phyloP scores from a whole-genome alignment of 2,888 invertebrate genomes.

The Drosophila buzzatii region DNA sequence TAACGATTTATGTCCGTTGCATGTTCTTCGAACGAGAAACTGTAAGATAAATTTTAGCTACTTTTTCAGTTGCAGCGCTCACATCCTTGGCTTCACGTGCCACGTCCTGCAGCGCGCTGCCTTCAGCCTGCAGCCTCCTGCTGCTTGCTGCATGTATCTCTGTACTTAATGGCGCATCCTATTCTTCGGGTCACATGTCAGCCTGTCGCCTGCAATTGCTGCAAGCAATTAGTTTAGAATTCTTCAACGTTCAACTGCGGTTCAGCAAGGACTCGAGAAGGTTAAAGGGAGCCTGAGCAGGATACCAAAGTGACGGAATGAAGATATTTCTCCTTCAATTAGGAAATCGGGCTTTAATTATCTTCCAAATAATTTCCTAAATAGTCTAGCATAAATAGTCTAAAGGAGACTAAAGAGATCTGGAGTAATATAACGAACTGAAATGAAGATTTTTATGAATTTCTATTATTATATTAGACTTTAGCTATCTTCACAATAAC shows the following conservation, averaged over 20 bases:
- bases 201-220: constrained; percentile 44
- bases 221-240: constrained; percentile 63
- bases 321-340: background rate
- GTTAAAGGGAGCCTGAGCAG: background rate
- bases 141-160: constrained; percentile 12
- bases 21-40: constrained; percentile 43
- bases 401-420: too few relatives aligned
- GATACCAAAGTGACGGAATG: background rate
- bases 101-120: background rate
- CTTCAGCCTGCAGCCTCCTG: background rate
- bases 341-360: background rate
- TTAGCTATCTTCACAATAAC: background rate
- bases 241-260: background rate
- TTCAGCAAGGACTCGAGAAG: background rate
- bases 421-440: background rate
- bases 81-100: constrained; percentile 4
- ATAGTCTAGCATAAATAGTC: too few relatives aligned
- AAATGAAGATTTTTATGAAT: background rate
- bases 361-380: background rate
- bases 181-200: constrained; percentile 48
- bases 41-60: constrained; percentile 66
- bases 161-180: constrained; percentile 58
- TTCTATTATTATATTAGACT: background rate
- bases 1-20: constrained; percentile 78
- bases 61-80: constrained; percentile 59